Conservation (phyloP, 2,888 invertebrate genomes). For the Dicycla oo region DNA sequence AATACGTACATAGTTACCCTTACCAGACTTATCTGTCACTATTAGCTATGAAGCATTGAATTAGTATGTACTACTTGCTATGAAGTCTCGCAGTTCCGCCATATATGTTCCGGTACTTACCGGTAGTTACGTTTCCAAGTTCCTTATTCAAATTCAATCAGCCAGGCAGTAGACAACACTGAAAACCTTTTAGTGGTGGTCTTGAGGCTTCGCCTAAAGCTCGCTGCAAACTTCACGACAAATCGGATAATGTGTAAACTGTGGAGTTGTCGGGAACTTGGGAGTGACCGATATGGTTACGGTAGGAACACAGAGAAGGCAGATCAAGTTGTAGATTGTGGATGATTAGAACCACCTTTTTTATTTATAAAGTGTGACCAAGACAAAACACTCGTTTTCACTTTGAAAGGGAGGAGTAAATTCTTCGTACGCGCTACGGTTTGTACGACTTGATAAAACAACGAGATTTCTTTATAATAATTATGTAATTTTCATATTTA, state of each 20-base stretch:
- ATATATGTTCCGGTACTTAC: conserved; percentile 28
- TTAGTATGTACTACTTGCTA: background rate
- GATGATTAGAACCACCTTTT: too few species aligned
- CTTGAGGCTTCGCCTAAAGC: conserved; percentile 41
- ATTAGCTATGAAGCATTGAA: background rate
- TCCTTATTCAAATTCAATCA: conserved; percentile 63
- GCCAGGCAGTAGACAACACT: conserved; percentile 59
- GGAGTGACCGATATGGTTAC: conserved; percentile 11
- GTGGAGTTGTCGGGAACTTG: conserved; percentile 9
- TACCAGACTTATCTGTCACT: background rate
- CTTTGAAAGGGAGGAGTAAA: too few species aligned
- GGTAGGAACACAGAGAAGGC: background rate
- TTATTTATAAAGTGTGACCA: too few species aligned
- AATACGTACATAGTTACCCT: background rate
- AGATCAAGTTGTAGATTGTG: background rate
- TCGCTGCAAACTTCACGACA: conserved; percentile 41
- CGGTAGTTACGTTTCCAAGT: conserved; percentile 40
- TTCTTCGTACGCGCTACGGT: too few species aligned
- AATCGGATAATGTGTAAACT: conserved; percentile 26
- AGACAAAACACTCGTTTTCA: too few species aligned
- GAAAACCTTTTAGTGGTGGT: conserved; percentile 68
- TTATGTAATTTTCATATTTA: too few species aligned
- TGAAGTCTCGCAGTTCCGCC: conserved; percentile 6
- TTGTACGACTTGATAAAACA: too few species aligned
- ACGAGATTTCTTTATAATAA: too few species aligned